phyloP scores from a whole-genome alignment of 2,797 vertebrate genomes.

The Eurystomus glaucurus region DNA sequence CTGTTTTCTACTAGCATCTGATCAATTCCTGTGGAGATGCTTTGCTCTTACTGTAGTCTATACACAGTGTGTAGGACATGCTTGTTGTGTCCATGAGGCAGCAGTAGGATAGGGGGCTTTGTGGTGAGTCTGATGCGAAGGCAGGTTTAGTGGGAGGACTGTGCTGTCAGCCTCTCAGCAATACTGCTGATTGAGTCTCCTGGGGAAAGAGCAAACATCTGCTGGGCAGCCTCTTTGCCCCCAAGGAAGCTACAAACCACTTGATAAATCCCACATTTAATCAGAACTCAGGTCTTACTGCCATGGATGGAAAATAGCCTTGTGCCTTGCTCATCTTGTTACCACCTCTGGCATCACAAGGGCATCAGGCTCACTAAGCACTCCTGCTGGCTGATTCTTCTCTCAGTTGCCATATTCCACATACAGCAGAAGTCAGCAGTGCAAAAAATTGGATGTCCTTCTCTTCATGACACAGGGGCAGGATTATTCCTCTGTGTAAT shows the following conservation, averaged over 20 bases:
- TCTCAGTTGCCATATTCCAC: not conserved
- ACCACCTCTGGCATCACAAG: rapidly evolving
- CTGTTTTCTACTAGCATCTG: not conserved
- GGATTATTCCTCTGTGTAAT: not conserved
- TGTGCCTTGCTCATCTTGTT: not conserved
- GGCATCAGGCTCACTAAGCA: not conserved
- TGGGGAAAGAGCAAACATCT: not conserved
- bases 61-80: not conserved
- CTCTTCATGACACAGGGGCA: not conserved
- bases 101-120: not conserved
- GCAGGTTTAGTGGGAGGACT: not conserved
- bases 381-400: not conserved
- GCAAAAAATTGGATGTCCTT: not conserved
- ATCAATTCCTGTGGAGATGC: not conserved
- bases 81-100: not conserved
- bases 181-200: not conserved
- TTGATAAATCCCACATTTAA: not conserved
- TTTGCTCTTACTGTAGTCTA: not conserved
- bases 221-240: not conserved
- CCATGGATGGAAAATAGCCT: not conserved
- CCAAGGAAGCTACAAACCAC: not conserved
- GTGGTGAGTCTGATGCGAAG: not conserved
- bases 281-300: not conserved
- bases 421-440: not conserved
- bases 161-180: not conserved